These are phyloP conservation scores for Hirudo medicinalis DNA, from an alignment of 1,140 invertebrate genomes.

Conservation along the genomic window DNA sequence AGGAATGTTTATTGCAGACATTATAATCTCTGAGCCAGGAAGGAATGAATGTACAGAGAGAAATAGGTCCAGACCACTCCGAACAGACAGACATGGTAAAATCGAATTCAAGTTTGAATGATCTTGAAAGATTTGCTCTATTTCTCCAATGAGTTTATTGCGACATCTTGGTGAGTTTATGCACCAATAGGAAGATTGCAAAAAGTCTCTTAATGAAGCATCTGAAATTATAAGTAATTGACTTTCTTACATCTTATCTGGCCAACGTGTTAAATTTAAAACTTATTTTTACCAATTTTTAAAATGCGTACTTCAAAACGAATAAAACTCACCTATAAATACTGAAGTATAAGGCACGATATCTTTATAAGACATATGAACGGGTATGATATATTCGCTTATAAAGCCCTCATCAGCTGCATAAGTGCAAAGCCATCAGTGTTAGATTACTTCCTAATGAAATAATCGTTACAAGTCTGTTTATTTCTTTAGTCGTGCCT, in stretches of 20 bases:
- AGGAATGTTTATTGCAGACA: conserved; percentile 42
- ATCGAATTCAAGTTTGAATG: conserved; percentile 31
- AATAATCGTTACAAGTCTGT: too few relatives aligned
- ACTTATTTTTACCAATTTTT: neutral
- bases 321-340: conserved; percentile 19
- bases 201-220: conserved; percentile 27
- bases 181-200: conserved; percentile 19
- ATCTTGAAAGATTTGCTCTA: conserved; percentile 31
- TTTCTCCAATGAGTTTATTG: conserved; percentile 24
- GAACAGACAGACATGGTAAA: conserved; percentile 36
- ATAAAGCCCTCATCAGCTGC: neutral
- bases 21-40: conserved; percentile 38
- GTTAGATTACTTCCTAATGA: too few relatives aligned
- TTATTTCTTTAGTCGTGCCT: too few relatives aligned
- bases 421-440: too few relatives aligned
- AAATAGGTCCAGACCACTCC: conserved; percentile 38
- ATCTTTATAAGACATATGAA: conserved; percentile 18
- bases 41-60: conserved; percentile 34
- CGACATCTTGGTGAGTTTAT: conserved; percentile 18
- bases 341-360: conserved; percentile 21
- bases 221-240: conserved; percentile 26
- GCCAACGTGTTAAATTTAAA: neutral
- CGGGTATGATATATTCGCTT: neutral
- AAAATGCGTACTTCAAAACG: neutral
- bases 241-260: neutral